Conservation (phyloP, 2,888 invertebrate species). For the Malacosoma neustria region DNA sequence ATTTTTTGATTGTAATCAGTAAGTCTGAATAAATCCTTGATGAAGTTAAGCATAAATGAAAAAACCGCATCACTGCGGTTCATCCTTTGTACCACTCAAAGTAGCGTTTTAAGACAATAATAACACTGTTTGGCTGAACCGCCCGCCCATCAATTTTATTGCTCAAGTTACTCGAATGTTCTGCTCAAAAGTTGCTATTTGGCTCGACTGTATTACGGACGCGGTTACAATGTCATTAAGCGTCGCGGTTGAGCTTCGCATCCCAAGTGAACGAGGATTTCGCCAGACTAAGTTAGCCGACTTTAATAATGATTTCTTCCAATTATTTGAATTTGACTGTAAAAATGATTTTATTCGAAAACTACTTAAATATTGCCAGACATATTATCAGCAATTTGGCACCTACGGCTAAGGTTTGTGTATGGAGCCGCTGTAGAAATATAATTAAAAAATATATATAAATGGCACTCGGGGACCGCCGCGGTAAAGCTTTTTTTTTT, state of each 20-base stretch:
- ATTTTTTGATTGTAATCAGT: too few relatives aligned
- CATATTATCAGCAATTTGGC: too few relatives aligned
- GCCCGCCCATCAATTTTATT: constrained; percentile 22
- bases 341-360: too few relatives aligned
- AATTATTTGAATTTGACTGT: neutral
- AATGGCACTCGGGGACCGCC: too few relatives aligned
- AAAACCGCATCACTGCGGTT: too few relatives aligned
- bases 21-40: too few relatives aligned
- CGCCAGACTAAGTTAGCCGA: neutral
- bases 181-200: neutral
- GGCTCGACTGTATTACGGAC: constrained; percentile 14
- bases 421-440: too few relatives aligned
- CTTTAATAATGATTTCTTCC: neutral
- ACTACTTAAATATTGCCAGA: too few relatives aligned
- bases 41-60: too few relatives aligned
- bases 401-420: too few relatives aligned
- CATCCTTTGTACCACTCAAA: neutral
- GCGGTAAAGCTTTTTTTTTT: too few relatives aligned
- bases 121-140: constrained; percentile 18
- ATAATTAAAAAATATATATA: too few relatives aligned
- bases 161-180: constrained; percentile 8
- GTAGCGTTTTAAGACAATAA: constrained; percentile 4
- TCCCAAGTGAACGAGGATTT: neutral
- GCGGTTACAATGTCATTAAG: constrained; percentile 14
- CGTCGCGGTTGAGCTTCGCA: neutral